A percentile compares a stretch with the other conserved stretches of the same genome.
These are phyloP conservation scores for Heliothis subflexa DNA, from an alignment of 1,140 invertebrate genomes.

Conservation along the genomic window DNA sequence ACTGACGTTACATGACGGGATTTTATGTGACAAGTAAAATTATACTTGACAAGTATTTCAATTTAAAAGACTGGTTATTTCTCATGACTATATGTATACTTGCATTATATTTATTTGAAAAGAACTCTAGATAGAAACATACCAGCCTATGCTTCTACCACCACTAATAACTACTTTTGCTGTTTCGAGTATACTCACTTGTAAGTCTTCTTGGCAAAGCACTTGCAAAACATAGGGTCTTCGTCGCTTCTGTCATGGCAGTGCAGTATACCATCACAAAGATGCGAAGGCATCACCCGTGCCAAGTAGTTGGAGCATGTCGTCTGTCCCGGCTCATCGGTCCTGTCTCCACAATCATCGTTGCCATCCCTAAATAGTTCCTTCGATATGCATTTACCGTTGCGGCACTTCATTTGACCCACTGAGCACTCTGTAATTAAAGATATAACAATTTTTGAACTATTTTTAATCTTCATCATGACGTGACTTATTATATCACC, in stretches of 20 bases:
- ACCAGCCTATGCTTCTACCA: too few relatives aligned
- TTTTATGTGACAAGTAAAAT: too few relatives aligned
- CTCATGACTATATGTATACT: too few relatives aligned
- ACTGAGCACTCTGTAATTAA: conserved; percentile 86
- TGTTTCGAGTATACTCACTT: conserved; percentile 57
- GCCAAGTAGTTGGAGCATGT: conserved; percentile 90
- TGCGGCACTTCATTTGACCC: conserved; percentile 89
- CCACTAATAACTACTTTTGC: too few relatives aligned
- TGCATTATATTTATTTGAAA: too few relatives aligned
- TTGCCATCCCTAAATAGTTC: conserved; percentile 89
- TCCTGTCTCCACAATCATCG: conserved; percentile 89
- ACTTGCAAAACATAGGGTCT: conserved; percentile 88
- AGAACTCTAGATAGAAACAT: too few relatives aligned
- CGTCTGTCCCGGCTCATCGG: conserved; percentile 90
- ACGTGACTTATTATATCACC: too few relatives aligned
- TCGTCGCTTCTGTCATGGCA: conserved; percentile 94
- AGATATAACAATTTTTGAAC: conserved; percentile 13
- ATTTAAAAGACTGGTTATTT: too few relatives aligned
- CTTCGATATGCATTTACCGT: conserved; percentile 90
- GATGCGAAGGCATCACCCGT: conserved; percentile 87
- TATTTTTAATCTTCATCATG: too few relatives aligned
- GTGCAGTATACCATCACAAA: conserved; percentile 93
- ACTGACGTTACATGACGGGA: too few relatives aligned
- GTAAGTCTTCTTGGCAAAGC: conserved; percentile 80
- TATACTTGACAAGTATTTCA: too few relatives aligned